Percentiles rank a stretch among this genome's conserved stretches.
Evolutionary conservation across 2,113 vertebrate genomes (phyloP).

Genomic region (Diadophis punctatus): DNA sequence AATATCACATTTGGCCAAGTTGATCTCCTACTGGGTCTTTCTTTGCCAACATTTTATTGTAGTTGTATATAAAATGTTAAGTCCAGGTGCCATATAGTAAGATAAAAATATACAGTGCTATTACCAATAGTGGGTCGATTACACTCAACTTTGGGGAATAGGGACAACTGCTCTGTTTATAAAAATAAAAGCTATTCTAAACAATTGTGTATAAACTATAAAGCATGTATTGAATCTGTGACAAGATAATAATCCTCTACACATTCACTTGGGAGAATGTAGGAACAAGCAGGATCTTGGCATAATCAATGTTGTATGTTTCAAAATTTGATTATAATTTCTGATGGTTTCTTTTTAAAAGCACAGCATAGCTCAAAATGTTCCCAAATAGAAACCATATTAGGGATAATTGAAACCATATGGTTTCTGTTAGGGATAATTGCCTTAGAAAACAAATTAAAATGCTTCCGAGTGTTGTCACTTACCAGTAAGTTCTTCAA

Average conservation of each 20-base stretch:
- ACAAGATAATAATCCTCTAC: neutral
- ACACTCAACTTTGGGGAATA: neutral
- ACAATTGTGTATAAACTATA: too few relatives aligned
- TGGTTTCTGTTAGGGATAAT: conserved; percentile 37
- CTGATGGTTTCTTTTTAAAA: conserved; percentile 18
- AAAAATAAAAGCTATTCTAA: neutral
- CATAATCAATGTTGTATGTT: neutral
- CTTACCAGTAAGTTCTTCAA: neutral
- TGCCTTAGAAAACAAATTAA: neutral
- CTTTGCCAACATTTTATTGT: neutral
- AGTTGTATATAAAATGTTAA: neutral
- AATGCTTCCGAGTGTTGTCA: neutral
- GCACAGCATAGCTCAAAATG: neutral
- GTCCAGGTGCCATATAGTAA: neutral
- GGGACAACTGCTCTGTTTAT: neutral
- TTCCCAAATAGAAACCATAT: conserved; percentile 5
- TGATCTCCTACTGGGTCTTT: neutral
- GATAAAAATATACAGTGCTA: neutral
- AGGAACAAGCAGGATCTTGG: neutral
- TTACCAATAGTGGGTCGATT: neutral
- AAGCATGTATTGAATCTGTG: neutral
- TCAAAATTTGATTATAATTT: neutral
- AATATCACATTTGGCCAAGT: neutral
- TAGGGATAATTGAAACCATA: neutral
- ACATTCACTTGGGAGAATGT: neutral